Base-by-base conservation (phyloP, 2,113 vertebrate genomes). In the Bolborhynchus lineola region DNA sequence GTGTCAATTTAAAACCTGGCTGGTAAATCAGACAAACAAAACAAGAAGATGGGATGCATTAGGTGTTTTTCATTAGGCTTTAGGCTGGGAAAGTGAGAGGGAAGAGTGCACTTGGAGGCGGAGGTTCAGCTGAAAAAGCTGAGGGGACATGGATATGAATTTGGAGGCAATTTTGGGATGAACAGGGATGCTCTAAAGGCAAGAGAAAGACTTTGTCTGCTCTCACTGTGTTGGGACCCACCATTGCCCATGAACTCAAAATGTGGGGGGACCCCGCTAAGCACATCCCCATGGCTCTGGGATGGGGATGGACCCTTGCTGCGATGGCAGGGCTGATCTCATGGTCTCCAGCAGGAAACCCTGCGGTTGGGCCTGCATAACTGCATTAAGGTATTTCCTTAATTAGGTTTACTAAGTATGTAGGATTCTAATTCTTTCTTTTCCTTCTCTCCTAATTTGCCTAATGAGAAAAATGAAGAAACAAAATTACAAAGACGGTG, bases 341-440 rank as follows among this genome's bases (percentile, higher is more conserved):
- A 24, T 0, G 0, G 21, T 33, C 53, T 62, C 47, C 0, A 0
- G 55, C 53, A 6, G 24, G 82, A 82, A 91, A n/a, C 55, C 46
- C 72, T 62, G 81, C 39, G 6, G 39, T 20, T 11, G 6, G 81
- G 60, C 64, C 71, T 41, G 83, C 18, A 0, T 91, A 92, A 89
- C 74, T 14, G 8, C 92, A 82, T 96, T 93, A 87, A 91, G 84
- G 87, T 93, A 87, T 96, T 91, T 96, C 81, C 90, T 91, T 89
- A 82, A 94, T 93, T 84, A 82, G 78, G 82, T 95, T 94, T 92
- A 82, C 74, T 63, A 89, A 93, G 70, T 75, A 62, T 71, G 90
- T 68, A 87, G 74, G 80, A 87, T 91, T 89, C 82, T 70, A 71
- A 68, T 95, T 84, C 62, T 86, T 82, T 70, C 67, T 87, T 94